Percentiles rank a stretch among this genome's conserved stretches.
Conservation (phyloP, 1,140 invertebrate genomes). For the Alviniconcha marisindica region DNA sequence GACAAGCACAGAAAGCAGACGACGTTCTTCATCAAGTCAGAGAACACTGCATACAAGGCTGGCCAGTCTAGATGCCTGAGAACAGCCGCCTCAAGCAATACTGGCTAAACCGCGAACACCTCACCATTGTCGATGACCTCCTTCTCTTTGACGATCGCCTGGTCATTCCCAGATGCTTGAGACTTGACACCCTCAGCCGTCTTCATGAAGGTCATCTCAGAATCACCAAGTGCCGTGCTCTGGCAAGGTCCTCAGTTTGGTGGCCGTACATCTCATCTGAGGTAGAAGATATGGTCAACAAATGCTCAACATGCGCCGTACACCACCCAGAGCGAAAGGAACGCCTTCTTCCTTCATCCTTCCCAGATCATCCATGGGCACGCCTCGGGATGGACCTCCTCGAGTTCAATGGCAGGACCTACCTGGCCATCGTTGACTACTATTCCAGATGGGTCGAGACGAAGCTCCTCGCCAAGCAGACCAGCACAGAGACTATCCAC, state of each 20-base stretch:
- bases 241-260: conserved; percentile 38
- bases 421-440: conserved; percentile 52
- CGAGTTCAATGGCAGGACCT: conserved; percentile 37
- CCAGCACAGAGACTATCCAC: not conserved
- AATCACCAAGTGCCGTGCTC: conserved; percentile 32
- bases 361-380: conserved; percentile 47
- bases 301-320: conserved; percentile 44
- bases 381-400: conserved; percentile 37
- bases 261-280: conserved; percentile 27
- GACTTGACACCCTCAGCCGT: conserved; percentile 13
- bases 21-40: not conserved
- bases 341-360: conserved; percentile 35
- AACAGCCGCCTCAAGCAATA: not conserved
- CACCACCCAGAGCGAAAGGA: conserved; percentile 38
- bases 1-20: conserved; percentile 21
- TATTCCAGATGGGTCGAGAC: conserved; percentile 48
- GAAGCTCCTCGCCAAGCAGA: not conserved
- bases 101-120: conserved; percentile 20
- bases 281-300: conserved; percentile 29
- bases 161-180: conserved; percentile 42
- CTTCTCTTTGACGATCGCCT: conserved; percentile 32
- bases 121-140: conserved; percentile 8
- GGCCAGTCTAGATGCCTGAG: conserved; percentile 18
- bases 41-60: conserved; percentile 3
- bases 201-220: conserved; percentile 48